These are phyloP conservation scores for Lordiphosa andalusiaca DNA, from an alignment of 2,888 invertebrate genomes.

Conservation along the genomic window DNA sequence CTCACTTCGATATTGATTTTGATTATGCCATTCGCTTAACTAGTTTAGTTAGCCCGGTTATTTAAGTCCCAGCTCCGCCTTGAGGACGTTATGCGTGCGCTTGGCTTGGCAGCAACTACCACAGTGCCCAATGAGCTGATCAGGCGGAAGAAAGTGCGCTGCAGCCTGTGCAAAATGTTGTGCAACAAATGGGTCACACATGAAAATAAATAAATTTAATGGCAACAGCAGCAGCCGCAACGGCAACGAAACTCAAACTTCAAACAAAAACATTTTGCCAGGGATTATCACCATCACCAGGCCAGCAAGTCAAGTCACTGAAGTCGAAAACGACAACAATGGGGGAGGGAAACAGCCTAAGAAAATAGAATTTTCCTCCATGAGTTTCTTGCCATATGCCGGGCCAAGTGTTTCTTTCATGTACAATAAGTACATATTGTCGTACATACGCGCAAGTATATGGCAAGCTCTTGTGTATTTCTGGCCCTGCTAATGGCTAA, in stretches of 20 bases:
- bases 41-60: conserved; percentile 24
- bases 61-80: conserved; percentile 4
- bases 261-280: conserved; percentile 33
- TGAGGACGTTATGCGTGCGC: conserved; percentile 45
- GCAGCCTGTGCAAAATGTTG: conserved; percentile 39
- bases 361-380: conserved; percentile 16
- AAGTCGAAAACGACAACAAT: conserved; percentile 9
- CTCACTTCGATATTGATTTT: conserved; percentile 56
- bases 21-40: conserved; percentile 21
- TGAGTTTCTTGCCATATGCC: conserved; percentile 11
- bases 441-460: neutral
- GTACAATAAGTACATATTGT: neutral
- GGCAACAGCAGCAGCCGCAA: conserved; percentile 9
- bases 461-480: conserved; percentile 5
- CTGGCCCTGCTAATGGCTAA: conserved; percentile 39
- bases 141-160: conserved; percentile 60
- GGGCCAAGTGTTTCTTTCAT: conserved; percentile 14
- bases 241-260: conserved; percentile 25
- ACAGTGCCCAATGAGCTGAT: conserved; percentile 63
- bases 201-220: conserved; percentile 34
- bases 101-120: conserved; percentile 38
- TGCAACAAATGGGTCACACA: conserved; percentile 42
- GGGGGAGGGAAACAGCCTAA: conserved; percentile 14
- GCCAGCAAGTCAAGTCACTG: conserved; percentile 11
- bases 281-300: conserved; percentile 27